Conservation (phyloP, 2,888 invertebrate genomes). For the Tanytarsus gracilentus region DNA sequence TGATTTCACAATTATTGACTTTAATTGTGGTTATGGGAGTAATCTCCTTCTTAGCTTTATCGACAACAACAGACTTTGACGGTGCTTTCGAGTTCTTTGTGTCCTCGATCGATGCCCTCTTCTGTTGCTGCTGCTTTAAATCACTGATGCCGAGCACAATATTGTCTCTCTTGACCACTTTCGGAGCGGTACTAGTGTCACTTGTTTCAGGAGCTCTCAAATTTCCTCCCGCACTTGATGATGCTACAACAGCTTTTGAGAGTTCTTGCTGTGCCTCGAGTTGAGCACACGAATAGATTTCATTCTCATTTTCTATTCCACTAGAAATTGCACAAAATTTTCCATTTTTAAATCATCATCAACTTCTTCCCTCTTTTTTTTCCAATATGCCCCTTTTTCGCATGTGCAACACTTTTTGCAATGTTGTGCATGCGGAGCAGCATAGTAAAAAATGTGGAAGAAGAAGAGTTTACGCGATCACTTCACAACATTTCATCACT, state of each 20-base stretch:
- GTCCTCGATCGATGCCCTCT: background rate
- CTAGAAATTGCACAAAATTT: conserved; percentile 36
- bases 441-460: background rate
- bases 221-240: background rate
- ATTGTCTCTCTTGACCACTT: conserved; percentile 23
- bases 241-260: conserved; percentile 28
- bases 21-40: conserved; percentile 19
- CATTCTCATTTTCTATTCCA: conserved; percentile 44
- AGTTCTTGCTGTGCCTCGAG: conserved; percentile 40
- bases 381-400: background rate
- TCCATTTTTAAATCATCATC: background rate
- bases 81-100: background rate
- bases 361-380: background rate
- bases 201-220: background rate
- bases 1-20: conserved; percentile 25
- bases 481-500: background rate
- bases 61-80: background rate
- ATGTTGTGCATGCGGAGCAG: background rate
- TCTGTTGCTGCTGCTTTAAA: conserved; percentile 16
- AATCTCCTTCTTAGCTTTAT: conserved; percentile 5
- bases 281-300: conserved; percentile 44
- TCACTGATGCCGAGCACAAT: conserved; percentile 27
- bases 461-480: background rate
- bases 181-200: background rate
- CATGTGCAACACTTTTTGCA: no score